phyloP scores from a whole-genome alignment of 2,797 vertebrate genomes.

The Syngnathus rostellatus region DNA sequence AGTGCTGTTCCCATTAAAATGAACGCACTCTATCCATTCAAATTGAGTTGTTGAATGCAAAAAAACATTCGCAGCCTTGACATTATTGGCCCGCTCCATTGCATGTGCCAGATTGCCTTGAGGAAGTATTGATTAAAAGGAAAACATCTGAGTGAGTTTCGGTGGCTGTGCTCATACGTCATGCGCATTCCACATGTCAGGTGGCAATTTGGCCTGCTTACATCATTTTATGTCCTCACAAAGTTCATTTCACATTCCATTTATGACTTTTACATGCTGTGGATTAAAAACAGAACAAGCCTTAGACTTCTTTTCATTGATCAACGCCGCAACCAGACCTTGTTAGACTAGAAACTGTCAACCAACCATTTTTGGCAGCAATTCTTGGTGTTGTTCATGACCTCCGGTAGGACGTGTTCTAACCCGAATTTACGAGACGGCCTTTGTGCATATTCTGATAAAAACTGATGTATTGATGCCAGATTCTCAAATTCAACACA shows the following conservation, averaged over 20 bases:
- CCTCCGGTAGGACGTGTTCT: slow-evolving; percentile 15
- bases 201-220: slow-evolving; percentile 23
- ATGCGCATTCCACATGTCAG: slow-evolving; percentile 25
- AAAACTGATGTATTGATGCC: slow-evolving; percentile 6
- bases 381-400: not conserved
- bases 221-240: slow-evolving; percentile 23
- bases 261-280: not conserved
- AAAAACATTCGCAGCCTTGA: not conserved
- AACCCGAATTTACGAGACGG: slow-evolving; percentile 17
- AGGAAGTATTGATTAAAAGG: not conserved
- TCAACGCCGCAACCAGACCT: not conserved
- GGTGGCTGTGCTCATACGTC: slow-evolving; percentile 7
- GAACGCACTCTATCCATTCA: not conserved
- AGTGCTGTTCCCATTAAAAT: not conserved
- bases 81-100: not conserved
- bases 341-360: not conserved
- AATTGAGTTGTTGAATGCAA: not conserved
- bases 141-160: not conserved
- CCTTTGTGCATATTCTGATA: not conserved
- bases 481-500: slow-evolving; percentile 1
- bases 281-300: not conserved
- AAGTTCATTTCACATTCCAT: not conserved
- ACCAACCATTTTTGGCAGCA: not conserved
- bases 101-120: not conserved
- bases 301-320: not conserved